Evolutionary conservation across 1,140 invertebrate genomes (phyloP), one percentile per base, ranked within the genome.

Genomic region (Leptopilina boulardi): DNA sequence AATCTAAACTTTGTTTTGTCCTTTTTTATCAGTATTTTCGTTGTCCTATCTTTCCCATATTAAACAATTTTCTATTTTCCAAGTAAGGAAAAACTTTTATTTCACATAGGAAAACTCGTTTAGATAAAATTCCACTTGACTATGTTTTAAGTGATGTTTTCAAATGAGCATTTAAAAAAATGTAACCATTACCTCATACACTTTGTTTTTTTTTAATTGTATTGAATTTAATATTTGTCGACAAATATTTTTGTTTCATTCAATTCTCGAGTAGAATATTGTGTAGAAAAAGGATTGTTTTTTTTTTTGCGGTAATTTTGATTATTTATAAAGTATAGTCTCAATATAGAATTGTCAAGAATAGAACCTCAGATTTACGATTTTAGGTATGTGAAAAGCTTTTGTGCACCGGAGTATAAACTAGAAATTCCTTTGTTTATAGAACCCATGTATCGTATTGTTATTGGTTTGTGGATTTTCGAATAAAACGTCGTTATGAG

Each of bases 331-430:
- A 4, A 18, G 47, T 44, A 13, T 44, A 15, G n/a, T n/a, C 18
- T 51, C 47, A 51, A 51, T 18, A n/a, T n/a, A 18, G n/a, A 4
- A 51, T 51, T 51, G n/a, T 51, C 42, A 47, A n/a, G 42, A 47
- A 47, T 47, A n/a, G 11, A 18, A 51, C 47, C 47, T 51, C 47
- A 51, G 47, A 51, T 51, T 51, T 51, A 51, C 47, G 47, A 51
- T 51, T 51, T 51, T 18, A 18, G 47, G 47, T 51, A n/a, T 51
- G 47, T 51, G 47, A 51, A 51, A 51, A 51, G 47, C 47, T 51
- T 51, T 51, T 51, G 47, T 51, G 47, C 15, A 18, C n/a, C n/a
- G n/a, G n/a, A 51, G 47, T 51, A 51, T 51, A 51, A 51, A 51
- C 47, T 51, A 51, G 47, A 51, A 51, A 51, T 51, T 18, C 47